phyloP scores from a whole-genome alignment of 1,140 invertebrate genomes.

The Geopemphigus sp. region DNA sequence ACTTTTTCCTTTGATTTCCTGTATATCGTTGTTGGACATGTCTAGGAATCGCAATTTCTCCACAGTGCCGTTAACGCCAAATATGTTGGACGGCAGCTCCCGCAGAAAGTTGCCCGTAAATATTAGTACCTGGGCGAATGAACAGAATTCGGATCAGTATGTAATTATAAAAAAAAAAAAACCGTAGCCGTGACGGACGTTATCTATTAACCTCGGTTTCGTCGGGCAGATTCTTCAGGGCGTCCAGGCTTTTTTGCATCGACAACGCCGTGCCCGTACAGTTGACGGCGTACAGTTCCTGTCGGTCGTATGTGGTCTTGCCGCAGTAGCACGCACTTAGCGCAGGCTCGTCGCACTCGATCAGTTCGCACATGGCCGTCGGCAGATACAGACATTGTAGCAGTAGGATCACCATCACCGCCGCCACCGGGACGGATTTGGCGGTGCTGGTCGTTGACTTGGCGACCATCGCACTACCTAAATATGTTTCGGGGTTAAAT shows the following conservation, averaged over 20 bases:
- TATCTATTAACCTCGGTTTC: slow-evolving; percentile 63
- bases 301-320: slow-evolving; percentile 58
- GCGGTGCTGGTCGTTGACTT: too few relatives aligned
- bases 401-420: not conserved
- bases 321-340: slow-evolving; percentile 59
- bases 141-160: too few relatives aligned
- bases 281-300: slow-evolving; percentile 67
- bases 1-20: slow-evolving; percentile 71
- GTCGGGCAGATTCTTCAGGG: slow-evolving; percentile 63
- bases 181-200: too few relatives aligned
- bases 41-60: slow-evolving; percentile 68
- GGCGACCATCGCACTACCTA: not conserved
- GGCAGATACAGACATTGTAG: not conserved
- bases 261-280: slow-evolving; percentile 68
- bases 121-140: slow-evolving; percentile 71
- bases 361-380: not conserved
- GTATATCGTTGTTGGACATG: slow-evolving; percentile 75
- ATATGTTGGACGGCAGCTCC: slow-evolving; percentile 69
- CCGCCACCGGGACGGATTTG: not conserved
- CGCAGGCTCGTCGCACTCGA: not conserved
- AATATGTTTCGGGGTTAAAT: not conserved
- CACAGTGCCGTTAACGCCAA: slow-evolving; percentile 62
- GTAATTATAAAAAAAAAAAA: too few relatives aligned
- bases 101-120: slow-evolving; percentile 71
- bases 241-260: slow-evolving; percentile 58